These are phyloP conservation scores for Scopus umbretta DNA, from an alignment of 2,113 vertebrate species.

Conservation along the genomic window DNA sequence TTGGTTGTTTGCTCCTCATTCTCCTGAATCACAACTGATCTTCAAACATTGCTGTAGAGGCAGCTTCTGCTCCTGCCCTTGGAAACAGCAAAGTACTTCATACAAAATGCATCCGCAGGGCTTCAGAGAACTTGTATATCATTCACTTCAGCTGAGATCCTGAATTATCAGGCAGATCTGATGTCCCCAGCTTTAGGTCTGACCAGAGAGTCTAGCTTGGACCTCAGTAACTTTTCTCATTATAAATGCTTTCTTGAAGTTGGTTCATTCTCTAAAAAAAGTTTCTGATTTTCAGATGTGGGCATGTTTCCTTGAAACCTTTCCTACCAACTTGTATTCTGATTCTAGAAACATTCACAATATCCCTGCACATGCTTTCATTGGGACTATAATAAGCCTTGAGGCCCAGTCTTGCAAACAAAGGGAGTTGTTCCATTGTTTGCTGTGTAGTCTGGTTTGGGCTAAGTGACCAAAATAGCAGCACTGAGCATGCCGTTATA, in stretches of 20 bases:
- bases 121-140: neutral
- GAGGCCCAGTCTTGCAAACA: neutral
- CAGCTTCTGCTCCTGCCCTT: neutral
- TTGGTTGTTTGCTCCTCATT: neutral
- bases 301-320: neutral
- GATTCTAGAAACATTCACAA: neutral
- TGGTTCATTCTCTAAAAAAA: neutral
- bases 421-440: neutral
- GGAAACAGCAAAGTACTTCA: neutral
- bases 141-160: neutral
- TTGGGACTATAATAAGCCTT: neutral
- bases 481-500: neutral
- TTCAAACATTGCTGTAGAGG: neutral
- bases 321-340: neutral
- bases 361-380: neutral
- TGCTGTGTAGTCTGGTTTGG: neutral
- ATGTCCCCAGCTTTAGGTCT: neutral
- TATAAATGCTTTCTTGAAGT: neutral
- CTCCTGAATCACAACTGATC: neutral
- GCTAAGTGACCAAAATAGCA: slow-evolving; percentile 2
- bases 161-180: neutral
- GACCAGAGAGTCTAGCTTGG: neutral
- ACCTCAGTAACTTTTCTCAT: neutral
- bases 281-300: neutral
- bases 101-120: neutral